Percentiles rank a stretch among this genome's conserved stretches.
Conservation (phyloP, 2,888 invertebrate species). For the Xylophagus ater region DNA sequence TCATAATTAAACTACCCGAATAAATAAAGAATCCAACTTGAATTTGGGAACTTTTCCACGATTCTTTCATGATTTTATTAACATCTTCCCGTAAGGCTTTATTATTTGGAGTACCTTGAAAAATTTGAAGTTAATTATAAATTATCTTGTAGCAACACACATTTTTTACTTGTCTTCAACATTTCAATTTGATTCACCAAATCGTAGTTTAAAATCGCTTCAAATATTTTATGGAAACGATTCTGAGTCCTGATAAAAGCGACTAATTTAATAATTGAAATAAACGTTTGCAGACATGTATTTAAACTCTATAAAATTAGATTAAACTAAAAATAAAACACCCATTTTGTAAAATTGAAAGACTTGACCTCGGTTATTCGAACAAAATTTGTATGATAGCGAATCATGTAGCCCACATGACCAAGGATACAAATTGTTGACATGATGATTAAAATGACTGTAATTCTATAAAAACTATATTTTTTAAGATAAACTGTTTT, state of each 20-base stretch:
- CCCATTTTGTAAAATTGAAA: background rate
- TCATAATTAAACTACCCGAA: no score
- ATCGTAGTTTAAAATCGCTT: background rate
- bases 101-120: background rate
- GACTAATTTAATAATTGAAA: background rate
- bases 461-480: conserved; percentile 1
- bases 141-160: background rate
- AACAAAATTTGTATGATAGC: background rate
- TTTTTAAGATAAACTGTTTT: no score
- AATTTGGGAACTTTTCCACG: no score
- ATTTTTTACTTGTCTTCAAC: background rate
- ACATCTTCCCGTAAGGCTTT: background rate
- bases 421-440: background rate
- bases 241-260: background rate
- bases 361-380: background rate
- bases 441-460: background rate
- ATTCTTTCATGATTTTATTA: background rate
- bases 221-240: background rate
- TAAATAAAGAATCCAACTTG: no score
- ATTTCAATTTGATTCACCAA: background rate
- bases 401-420: background rate
- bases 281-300: background rate
- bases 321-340: background rate
- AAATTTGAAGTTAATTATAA: background rate
- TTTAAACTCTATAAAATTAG: background rate